Conservation (phyloP, 2,113 vertebrate species). For the Psettodes erumei region DNA sequence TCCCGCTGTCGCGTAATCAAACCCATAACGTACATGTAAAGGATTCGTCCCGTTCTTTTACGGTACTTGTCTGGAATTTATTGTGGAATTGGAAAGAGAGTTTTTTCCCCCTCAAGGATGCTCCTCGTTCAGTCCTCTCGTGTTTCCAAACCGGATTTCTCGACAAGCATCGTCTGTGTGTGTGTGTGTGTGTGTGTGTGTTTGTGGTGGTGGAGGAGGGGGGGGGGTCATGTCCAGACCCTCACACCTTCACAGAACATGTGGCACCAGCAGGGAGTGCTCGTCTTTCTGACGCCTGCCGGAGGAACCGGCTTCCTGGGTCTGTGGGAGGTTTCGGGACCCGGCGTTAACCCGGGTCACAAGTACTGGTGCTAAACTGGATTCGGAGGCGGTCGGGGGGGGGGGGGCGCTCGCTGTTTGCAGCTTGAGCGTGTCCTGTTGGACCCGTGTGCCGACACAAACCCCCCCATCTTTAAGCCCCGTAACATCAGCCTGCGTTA, state of each 20-base stretch:
- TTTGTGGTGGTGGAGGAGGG: no score
- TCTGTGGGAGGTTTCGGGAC: constrained; percentile 13
- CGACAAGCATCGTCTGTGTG: neutral
- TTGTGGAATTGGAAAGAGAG: neutral
- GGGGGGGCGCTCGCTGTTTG: no score
- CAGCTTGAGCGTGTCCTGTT: no score
- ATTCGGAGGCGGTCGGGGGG: no score
- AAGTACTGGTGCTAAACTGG: no score
- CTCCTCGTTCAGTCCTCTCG: neutral
- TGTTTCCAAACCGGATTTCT: neutral
- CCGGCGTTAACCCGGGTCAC: no score
- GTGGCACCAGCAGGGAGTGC: constrained; percentile 63
- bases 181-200: neutral
- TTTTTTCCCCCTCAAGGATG: neutral
- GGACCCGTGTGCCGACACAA: no score
- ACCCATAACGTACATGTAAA: neutral
- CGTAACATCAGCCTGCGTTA: no score
- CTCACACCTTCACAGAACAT: constrained; percentile 26
- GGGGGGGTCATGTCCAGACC: neutral
- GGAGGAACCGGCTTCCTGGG: neutral
- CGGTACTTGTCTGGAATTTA: neutral
- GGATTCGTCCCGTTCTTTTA: neutral
- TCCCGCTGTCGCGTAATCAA: neutral
- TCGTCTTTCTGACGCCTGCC: constrained; percentile 34
- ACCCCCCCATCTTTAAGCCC: no score